These are phyloP conservation scores for Stenolophus ochropezus DNA, from an alignment of 2,888 invertebrate genomes.

Conservation along the genomic window DNA sequence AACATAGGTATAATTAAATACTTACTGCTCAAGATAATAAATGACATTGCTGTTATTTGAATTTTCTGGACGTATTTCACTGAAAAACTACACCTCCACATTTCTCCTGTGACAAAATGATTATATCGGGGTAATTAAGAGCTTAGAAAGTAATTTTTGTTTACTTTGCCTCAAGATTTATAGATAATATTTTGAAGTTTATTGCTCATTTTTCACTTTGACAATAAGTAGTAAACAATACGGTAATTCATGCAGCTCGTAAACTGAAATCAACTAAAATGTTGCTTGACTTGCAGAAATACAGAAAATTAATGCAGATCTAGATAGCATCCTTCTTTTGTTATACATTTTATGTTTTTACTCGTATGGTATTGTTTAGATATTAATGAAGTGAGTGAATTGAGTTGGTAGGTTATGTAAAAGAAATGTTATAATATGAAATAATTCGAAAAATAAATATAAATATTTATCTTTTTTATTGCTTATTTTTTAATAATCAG, in stretches of 20 bases:
- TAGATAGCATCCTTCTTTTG: too few species aligned
- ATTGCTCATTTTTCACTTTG: not conserved
- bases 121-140: not conserved
- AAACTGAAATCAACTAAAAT: not conserved
- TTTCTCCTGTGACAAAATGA: not conserved
- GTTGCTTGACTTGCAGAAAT: too few species aligned
- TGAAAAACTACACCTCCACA: not conserved
- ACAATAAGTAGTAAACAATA: not conserved
- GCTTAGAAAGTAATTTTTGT: not conserved
- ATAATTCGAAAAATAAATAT: too few species aligned
- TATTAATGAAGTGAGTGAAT: too few species aligned
- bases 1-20: conserved; percentile 37
- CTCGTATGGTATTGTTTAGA: too few species aligned
- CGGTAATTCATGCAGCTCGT: not conserved
- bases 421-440: too few species aligned
- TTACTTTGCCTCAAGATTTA: not conserved
- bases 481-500: not conserved
- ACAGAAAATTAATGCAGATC: not conserved
- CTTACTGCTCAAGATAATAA: conserved; percentile 13
- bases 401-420: too few species aligned
- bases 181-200: not conserved
- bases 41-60: conserved; percentile 8
- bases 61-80: conserved; percentile 8
- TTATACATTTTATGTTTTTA: too few species aligned
- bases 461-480: too few species aligned